Conservation (phyloP, 1,140 invertebrate genomes). For the Conus betulinus region DNA sequence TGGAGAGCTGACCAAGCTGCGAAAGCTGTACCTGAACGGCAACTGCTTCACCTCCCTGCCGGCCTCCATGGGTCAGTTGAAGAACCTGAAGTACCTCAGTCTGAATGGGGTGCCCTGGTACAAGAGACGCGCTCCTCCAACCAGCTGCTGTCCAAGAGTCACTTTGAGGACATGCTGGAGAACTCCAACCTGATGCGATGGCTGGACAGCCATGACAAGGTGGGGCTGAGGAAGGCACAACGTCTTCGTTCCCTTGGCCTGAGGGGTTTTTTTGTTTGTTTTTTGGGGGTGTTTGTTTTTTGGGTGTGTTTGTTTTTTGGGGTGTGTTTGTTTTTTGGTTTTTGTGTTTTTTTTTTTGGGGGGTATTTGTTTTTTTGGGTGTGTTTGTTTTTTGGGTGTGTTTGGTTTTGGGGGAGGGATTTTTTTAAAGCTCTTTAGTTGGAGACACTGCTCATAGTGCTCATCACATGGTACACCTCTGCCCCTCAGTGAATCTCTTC, state of each 20-base stretch:
- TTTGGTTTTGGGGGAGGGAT: too few relatives aligned
- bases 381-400: too few relatives aligned
- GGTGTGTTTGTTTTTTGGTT: neutral
- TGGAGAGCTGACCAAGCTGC: constrained; percentile 54
- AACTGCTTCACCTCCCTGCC: constrained; percentile 65
- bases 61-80: constrained; percentile 57
- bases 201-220: constrained; percentile 54
- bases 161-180: constrained; percentile 57
- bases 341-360: too few relatives aligned
- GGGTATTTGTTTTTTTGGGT: too few relatives aligned
- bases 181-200: constrained; percentile 46
- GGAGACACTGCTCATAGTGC: too few relatives aligned
- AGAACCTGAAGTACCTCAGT: constrained; percentile 58
- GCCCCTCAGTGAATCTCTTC: too few relatives aligned
- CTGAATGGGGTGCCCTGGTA: constrained; percentile 62
- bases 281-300: too few relatives aligned
- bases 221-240: neutral
- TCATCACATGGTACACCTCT: too few relatives aligned
- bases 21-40: constrained; percentile 55
- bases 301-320: neutral
- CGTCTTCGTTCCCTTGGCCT: too few relatives aligned
- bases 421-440: too few relatives aligned
- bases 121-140: constrained; percentile 39
- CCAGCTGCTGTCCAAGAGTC: constrained; percentile 55
- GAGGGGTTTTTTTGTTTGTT: neutral